Base-by-base conservation (phyloP, 2,113 vertebrate species). In the Caranx melampygus region DNA sequence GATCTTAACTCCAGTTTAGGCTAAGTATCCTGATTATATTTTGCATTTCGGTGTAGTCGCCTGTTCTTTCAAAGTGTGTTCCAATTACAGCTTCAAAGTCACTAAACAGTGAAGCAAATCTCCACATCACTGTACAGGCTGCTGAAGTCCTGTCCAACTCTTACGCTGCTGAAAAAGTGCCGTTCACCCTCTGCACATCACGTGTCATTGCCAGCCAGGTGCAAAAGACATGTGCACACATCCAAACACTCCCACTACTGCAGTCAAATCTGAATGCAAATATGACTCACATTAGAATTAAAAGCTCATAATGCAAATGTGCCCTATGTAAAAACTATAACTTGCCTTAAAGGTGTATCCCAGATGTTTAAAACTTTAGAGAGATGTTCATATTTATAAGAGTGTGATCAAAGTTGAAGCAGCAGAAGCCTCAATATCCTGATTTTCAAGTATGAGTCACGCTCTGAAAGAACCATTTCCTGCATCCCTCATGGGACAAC, bases 211-310 rank as follows among this genome's bases (percentile, higher is more conserved):
- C 34, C 79, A 79, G 61, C 20, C 49, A 58, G 70, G 33, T 34
- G 60, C 7, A 10, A 10, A 14, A 37, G 1, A 15, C 57, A n/a
- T 6, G 20, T 6, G 49, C 34, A 15, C 59, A 58, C 42, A 40
- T 58, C 20, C 21, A 61, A 51, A 85, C 85, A 82, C 87, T 62
- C 76, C 75, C 73, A 57, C 35, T 26, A 20, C 5, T 37, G 55
- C 60, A 89, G 64, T 66, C 86, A 92, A 87, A 89, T 79, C 16
- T 26, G 3, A 40, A 91, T 76, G 86, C 79, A 87, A 92, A 91
- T 78, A 21, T 33, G 55, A 40, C 55, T 13, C 11, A 52, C 13
- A 31, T 1, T 0, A 4, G 2, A 59, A 21, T 21, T 6, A n/a
- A 2, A 20, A 35, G 10, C 26, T 45, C 10, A 34, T 20, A n/a